These are phyloP conservation scores for Tretioscincus oriximinensis DNA, from an alignment of 2,113 vertebrate species.

Conservation along the genomic window DNA sequence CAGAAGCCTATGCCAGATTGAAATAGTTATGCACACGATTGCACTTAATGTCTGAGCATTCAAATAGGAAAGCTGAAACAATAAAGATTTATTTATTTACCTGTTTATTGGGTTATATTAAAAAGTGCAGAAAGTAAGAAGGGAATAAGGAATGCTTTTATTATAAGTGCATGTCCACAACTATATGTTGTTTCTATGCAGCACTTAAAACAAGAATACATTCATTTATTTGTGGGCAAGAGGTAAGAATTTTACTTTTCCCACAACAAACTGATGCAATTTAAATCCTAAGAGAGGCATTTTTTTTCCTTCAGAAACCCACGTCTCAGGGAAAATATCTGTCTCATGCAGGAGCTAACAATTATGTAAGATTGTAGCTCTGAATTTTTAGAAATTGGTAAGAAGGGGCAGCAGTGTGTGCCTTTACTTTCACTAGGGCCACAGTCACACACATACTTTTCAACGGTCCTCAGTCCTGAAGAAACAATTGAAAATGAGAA, in stretches of 20 bases:
- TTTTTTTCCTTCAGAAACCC: background rate
- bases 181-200: background rate
- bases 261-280: background rate
- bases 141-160: background rate
- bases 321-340: background rate
- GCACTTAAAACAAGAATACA: background rate
- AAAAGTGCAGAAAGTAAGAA: background rate
- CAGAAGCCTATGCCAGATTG: too few relatives aligned
- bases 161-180: background rate
- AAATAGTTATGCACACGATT: too few relatives aligned
- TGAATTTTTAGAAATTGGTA: background rate
- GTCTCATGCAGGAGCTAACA: background rate
- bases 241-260: background rate
- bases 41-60: background rate
- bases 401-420: background rate
- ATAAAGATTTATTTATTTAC: background rate
- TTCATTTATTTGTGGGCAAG: background rate
- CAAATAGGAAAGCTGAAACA: background rate
- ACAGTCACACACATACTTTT: too few relatives aligned
- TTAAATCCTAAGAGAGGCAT: background rate
- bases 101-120: background rate
- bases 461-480: too few relatives aligned
- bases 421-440: background rate
- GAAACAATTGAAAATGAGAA: too few relatives aligned
- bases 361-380: background rate